A percentile compares a stretch with the other conserved stretches of the same genome.
phyloP scores from a whole-genome alignment of 1,140 invertebrate species.

The Tribolium castaneum region DNA sequence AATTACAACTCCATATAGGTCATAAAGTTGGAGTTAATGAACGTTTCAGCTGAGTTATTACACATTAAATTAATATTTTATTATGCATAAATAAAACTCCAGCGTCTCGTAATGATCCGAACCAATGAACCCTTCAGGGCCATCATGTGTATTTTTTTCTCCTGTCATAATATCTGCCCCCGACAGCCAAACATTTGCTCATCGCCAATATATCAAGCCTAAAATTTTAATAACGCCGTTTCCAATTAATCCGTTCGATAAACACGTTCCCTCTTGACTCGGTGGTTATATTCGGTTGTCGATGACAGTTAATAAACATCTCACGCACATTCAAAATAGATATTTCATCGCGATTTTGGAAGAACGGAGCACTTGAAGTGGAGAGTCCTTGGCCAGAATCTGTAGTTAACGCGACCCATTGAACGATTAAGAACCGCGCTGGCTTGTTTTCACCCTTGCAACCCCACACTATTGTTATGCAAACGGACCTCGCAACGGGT shows the following conservation, averaged over 20 bases:
- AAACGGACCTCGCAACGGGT: constrained; percentile 19
- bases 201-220: constrained; percentile 3
- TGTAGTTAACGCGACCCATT: constrained; percentile 54
- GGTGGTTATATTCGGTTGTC: not conserved
- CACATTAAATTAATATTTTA: constrained; percentile 8
- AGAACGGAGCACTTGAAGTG: not conserved
- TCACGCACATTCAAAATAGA: not conserved
- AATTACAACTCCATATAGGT: not conserved
- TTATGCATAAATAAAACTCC: not conserved
- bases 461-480: constrained; percentile 36
- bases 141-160: not conserved
- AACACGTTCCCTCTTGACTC: constrained; percentile 2
- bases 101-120: not conserved
- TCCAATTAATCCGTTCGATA: constrained; percentile 19
- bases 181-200: not conserved
- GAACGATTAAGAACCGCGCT: constrained; percentile 52
- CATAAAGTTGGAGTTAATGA: not conserved
- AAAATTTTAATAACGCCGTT: constrained; percentile 25
- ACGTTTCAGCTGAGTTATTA: not conserved
- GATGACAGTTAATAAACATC: constrained; percentile 38
- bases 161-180: not conserved
- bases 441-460: constrained; percentile 53
- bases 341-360: not conserved
- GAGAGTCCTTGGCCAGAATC: constrained; percentile 25
- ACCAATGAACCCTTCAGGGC: not conserved